Evolutionary conservation across 2,888 invertebrate genomes (phyloP).

Genomic region (Coelopa pilipes): DNA sequence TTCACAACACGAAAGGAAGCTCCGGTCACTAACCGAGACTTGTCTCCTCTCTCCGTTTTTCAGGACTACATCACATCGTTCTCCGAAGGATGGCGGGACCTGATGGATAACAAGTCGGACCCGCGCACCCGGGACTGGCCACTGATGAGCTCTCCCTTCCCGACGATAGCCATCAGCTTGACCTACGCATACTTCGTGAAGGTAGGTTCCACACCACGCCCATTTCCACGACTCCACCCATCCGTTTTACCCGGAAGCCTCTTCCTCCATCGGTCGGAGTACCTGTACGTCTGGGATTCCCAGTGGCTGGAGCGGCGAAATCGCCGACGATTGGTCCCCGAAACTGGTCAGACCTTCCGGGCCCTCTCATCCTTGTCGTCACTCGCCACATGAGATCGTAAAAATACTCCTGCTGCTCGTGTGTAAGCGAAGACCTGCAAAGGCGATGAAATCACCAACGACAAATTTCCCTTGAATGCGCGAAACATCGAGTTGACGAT

Average conservation of each 20-base stretch:
- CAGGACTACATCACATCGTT: slow-evolving; percentile 64
- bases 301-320: too few species aligned
- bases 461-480: too few species aligned
- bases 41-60: slow-evolving; percentile 40
- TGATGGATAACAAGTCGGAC: slow-evolving; percentile 89
- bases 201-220: slow-evolving; percentile 63
- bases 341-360: too few species aligned
- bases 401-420: too few species aligned
- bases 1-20: background rate
- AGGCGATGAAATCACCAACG: too few species aligned
- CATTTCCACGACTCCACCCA: too few species aligned
- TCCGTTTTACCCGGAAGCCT: too few species aligned
- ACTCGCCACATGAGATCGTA: too few species aligned
- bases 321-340: too few species aligned
- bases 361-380: too few species aligned
- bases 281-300: background rate
- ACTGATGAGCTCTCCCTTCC: slow-evolving; percentile 84
- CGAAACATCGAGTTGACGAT: too few species aligned
- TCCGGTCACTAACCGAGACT: background rate
- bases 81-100: slow-evolving; percentile 70
- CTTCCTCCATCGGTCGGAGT: background rate
- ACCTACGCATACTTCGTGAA: slow-evolving; percentile 81
- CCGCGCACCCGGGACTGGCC: slow-evolving; percentile 82
- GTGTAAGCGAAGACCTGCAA: too few species aligned
- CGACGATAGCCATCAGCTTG: slow-evolving; percentile 80